These are phyloP conservation scores for Erpobdella octoculata DNA, from an alignment of 2,888 invertebrate genomes.

Conservation along the genomic window DNA sequence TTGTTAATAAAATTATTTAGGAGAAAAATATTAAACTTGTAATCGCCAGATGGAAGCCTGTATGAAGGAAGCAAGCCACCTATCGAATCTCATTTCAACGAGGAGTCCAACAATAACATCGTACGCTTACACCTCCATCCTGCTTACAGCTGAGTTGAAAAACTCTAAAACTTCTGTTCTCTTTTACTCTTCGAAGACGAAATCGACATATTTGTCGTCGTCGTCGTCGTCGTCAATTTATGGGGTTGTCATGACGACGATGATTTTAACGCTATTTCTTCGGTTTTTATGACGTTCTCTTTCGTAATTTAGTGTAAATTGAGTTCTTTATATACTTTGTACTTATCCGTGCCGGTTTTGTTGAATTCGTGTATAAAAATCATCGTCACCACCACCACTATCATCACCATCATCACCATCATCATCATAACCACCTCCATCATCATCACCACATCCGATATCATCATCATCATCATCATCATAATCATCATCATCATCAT, in stretches of 20 bases:
- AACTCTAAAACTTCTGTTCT: neutral
- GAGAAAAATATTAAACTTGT: neutral
- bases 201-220: neutral
- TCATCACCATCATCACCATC: neutral
- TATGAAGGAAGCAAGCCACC: neutral
- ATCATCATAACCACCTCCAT: neutral
- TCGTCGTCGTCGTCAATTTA: neutral
- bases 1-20: too few relatives aligned
- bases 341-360: neutral
- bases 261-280: neutral
- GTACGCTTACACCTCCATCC: neutral
- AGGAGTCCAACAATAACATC: conserved; percentile 1
- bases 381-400: neutral
- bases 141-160: neutral
- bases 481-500: too few relatives aligned
- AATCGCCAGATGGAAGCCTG: neutral
- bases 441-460: neutral
- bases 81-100: conserved; percentile 12
- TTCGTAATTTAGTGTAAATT: too few relatives aligned
- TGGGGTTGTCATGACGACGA: neutral
- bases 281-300: neutral
- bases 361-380: neutral
- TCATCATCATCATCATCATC: neutral
- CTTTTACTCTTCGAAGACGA: neutral
- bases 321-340: neutral